Evolutionary conservation across 1,140 invertebrate genomes (phyloP), one percentile per base, ranked within the genome.

Genomic region (Aethina tumida): DNA sequence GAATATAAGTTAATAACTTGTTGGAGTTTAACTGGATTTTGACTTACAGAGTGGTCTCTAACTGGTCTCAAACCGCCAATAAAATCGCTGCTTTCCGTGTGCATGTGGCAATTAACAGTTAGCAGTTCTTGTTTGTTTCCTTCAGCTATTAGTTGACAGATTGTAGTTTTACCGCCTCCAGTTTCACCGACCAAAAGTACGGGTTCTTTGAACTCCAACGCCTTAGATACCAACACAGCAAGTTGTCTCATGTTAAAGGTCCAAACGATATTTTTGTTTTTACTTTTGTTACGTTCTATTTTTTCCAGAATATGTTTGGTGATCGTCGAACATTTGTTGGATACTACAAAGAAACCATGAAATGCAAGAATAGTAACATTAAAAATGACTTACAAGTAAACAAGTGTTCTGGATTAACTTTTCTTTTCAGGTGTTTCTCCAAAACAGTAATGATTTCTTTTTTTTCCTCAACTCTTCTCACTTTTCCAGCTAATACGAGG

Each of bases 11-110:
- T 28, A 10, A 12, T 1, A n/a, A 34, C 14, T n/a, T 4, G n/a
- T n/a, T n/a, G n/a, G n/a, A n/a, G n/a, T n/a, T n/a, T n/a, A n/a
- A n/a, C n/a, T n/a, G n/a, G n/a, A n/a, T n/a, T n/a, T n/a, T n/a
- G n/a, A 40, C 43, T 30, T 39, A 39, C 34, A 9, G 47, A 43
- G 30, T 74, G 72, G 36, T 84, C 72, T 30, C 93, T 68, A 2
- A 92, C 84, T 2, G 97, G 97, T 48, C 96, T 68, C 3, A 99
- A 64, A 26, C 92, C 91, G 30, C 97, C 97, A 6, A 99, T 67
- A 58, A 99, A 98, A 66, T 99, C 97, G 1, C 93, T 81, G 51
- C 92, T 90, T 64, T 99, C 97, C 2, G 93, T 96, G 58, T 99
- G 89, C 81, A 97, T 92, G 58, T 99, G 96, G 67, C 96, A 99